These are phyloP conservation scores for Varecia variegata DNA, from an alignment of 2,797 vertebrate species.

Conservation along the genomic window DNA sequence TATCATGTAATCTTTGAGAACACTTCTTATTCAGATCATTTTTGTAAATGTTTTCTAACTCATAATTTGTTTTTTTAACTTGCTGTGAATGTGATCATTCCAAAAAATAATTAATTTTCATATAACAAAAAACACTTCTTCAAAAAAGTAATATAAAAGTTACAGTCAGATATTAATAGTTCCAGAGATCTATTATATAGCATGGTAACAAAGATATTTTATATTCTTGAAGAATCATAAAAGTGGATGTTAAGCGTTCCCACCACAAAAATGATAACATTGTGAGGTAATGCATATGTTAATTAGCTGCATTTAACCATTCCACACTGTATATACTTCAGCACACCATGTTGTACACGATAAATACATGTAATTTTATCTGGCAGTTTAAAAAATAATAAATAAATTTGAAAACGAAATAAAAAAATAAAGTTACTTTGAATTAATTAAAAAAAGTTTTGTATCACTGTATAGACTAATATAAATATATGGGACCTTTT, in stretches of 20 bases:
- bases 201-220: background rate
- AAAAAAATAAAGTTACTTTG: background rate
- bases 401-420: background rate
- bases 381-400: background rate
- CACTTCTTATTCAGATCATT: background rate
- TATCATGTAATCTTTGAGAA: background rate
- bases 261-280: background rate
- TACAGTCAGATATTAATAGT: background rate
- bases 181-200: background rate
- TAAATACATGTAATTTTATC: background rate
- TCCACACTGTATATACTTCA: background rate
- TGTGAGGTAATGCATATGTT: background rate
- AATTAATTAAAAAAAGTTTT: background rate
- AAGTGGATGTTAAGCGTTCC: background rate
- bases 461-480: background rate
- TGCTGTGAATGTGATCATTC: background rate
- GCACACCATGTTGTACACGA: background rate
- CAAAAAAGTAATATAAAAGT: background rate
- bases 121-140: background rate
- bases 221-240: background rate
- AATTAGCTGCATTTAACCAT: background rate
- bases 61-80: background rate
- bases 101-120: background rate
- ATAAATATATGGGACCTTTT: background rate
- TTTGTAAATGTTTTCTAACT: background rate